Percentiles rank a stretch among this genome's conserved stretches.
These are phyloP conservation scores for Ophion slaviceki DNA, from an alignment of 2,888 invertebrate genomes.

Conservation along the genomic window DNA sequence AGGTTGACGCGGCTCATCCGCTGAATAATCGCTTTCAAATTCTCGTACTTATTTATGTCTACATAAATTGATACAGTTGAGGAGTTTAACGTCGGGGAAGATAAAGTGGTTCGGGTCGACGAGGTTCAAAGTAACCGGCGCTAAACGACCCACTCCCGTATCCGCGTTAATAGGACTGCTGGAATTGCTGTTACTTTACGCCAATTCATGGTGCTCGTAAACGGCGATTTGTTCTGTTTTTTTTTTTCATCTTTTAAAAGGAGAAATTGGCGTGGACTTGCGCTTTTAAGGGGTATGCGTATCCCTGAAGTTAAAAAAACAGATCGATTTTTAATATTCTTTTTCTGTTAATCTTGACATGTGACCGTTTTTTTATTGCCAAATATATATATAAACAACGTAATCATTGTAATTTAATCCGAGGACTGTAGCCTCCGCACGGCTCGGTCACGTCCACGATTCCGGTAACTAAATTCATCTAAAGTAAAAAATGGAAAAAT, in stretches of 20 bases:
- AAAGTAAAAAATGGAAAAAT: too few species aligned
- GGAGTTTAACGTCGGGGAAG: neutral
- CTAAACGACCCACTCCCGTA: neutral
- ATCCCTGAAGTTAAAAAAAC: too few species aligned
- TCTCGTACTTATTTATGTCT: neutral
- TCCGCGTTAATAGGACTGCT: neutral
- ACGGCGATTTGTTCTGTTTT: neutral
- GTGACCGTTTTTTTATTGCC: too few species aligned
- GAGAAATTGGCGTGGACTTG: too few species aligned
- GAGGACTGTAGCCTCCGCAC: too few species aligned
- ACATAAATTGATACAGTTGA: neutral
- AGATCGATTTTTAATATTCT: too few species aligned
- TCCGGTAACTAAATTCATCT: too few species aligned
- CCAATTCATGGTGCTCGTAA: neutral
- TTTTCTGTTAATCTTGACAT: too few species aligned
- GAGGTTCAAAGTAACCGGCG: neutral
- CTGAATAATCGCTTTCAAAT: constrained; percentile 28
- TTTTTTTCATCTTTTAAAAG: neutral
- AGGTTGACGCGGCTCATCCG: constrained; percentile 16
- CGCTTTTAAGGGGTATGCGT: too few species aligned
- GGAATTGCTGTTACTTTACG: neutral
- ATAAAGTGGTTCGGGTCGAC: neutral
- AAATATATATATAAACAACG: too few species aligned
- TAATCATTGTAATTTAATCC: too few species aligned
- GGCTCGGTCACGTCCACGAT: too few species aligned